Conservation (phyloP, 2,113 vertebrate genomes). For the Crotalus viridis region DNA sequence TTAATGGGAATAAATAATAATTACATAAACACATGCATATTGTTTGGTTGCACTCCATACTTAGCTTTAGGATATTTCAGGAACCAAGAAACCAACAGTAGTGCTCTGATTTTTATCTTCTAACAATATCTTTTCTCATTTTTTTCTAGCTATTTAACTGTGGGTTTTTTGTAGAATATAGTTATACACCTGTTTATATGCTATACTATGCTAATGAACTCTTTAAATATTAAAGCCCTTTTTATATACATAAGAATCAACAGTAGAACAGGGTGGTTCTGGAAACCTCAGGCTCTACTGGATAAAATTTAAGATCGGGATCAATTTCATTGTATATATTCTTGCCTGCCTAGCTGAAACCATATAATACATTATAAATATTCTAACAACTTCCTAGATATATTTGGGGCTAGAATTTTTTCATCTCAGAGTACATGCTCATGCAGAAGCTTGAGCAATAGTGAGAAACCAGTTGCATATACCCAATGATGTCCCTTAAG, state of each 20-base stretch:
- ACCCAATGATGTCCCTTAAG: background rate
- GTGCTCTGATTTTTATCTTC: background rate
- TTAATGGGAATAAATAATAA: background rate
- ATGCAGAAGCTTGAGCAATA: fast-evolving
- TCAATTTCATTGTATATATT: background rate
- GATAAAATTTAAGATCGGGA: background rate
- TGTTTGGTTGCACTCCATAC: background rate
- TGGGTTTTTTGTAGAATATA: background rate
- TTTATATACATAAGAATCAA: background rate
- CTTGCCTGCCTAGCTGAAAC: background rate
- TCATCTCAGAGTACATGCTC: background rate
- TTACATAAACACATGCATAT: background rate
- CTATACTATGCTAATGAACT: background rate
- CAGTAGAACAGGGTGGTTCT: background rate
- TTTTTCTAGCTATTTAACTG: background rate
- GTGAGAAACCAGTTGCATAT: background rate
- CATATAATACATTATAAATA: background rate
- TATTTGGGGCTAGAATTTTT: background rate
- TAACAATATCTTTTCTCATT: background rate
- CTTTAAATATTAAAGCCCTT: background rate
- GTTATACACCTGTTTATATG: background rate
- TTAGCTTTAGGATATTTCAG: background rate
- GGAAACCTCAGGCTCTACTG: background rate
- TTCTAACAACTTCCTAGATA: background rate
- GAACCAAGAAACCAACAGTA: background rate